These are phyloP conservation scores for Petroica traversi DNA, from an alignment of 2,113 vertebrate genomes.

Conservation along the genomic window DNA sequence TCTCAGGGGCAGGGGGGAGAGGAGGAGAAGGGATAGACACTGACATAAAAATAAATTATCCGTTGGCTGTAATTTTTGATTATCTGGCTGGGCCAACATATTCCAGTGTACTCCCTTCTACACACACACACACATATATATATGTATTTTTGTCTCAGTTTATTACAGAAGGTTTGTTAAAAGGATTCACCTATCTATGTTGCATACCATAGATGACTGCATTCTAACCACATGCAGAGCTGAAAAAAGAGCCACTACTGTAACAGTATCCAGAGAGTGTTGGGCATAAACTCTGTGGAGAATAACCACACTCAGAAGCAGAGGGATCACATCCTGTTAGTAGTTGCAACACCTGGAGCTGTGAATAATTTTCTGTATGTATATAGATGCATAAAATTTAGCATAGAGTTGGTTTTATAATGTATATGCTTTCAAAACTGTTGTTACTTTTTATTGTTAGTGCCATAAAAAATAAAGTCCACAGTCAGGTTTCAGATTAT, in stretches of 20 bases:
- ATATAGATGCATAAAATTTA: background rate
- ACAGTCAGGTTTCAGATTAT: background rate
- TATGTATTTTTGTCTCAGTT: background rate
- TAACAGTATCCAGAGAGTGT: background rate
- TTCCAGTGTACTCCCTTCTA: background rate
- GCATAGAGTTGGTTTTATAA: background rate
- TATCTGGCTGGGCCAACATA: background rate
- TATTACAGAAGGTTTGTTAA: background rate
- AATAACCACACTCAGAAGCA: background rate
- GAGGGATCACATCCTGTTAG: background rate
- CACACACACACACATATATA: rapidly evolving
- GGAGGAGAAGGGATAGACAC: background rate
- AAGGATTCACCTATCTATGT: background rate
- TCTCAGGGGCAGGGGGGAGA: background rate
- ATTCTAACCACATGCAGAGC: background rate
- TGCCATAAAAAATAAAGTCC: background rate
- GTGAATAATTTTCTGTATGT: background rate
- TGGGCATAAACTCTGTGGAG: background rate
- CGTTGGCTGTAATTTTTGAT: background rate
- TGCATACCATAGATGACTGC: background rate
- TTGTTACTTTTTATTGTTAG: background rate
- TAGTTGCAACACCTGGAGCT: background rate
- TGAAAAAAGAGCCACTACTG: background rate
- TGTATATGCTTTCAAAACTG: background rate
- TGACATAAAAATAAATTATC: background rate